A percentile compares a stretch with the other conserved stretches of the same genome.
Conservation (phyloP, 2,797 vertebrate genomes). For the Bufotes viridis region DNA sequence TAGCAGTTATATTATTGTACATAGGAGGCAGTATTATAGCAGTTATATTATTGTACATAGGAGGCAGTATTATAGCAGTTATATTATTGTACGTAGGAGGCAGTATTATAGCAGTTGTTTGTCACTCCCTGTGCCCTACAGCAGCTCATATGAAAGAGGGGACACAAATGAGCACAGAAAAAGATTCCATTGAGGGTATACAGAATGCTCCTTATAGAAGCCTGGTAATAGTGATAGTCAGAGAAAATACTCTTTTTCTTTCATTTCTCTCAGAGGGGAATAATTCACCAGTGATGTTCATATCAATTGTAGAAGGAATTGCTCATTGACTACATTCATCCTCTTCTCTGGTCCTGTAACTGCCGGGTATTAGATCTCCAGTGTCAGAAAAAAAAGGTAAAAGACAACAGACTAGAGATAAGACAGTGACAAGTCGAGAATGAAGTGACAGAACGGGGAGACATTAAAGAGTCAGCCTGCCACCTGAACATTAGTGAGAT, state of each 20-base stretch:
- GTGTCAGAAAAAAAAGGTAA: not conserved
- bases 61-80: no score
- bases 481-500: not conserved
- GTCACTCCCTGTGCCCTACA: no score
- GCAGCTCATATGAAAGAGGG: not conserved
- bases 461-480: not conserved
- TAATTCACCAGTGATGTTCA: not conserved
- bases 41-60: no score
- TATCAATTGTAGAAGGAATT: not conserved
- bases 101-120: no score
- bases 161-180: not conserved
- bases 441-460: not conserved
- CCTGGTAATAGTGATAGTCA: not conserved
- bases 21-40: no score
- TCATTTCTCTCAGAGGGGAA: not conserved
- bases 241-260: not conserved
- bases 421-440: conserved; percentile 30
- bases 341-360: not conserved
- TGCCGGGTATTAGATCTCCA: not conserved
- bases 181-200: not conserved
- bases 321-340: not conserved
- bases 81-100: no score
- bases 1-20: no score
- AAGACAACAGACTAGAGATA: not conserved
- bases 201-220: not conserved